A percentile compares a stretch with the other conserved stretches of the same genome.
Conservation (phyloP, 2,113 vertebrate genomes). For the Mesitornis unicolor region DNA sequence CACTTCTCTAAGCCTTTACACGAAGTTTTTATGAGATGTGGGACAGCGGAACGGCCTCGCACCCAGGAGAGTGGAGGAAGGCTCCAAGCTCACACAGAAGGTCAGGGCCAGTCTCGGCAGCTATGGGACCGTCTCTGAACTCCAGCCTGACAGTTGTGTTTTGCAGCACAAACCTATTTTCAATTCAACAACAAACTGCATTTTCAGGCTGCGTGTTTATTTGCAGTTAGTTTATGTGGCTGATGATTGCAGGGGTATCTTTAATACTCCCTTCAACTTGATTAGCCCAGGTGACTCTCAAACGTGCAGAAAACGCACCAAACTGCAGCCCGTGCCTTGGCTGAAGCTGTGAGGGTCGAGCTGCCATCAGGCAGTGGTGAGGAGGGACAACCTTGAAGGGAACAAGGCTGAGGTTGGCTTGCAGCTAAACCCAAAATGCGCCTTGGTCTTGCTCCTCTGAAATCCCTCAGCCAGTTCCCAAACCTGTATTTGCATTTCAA, state of each 20-base stretch:
- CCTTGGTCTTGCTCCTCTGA: background rate
- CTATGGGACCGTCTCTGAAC: accelerated
- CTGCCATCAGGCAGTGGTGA: too few relatives aligned
- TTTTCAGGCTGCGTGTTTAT: background rate
- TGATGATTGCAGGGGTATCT: too few relatives aligned
- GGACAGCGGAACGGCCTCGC: background rate
- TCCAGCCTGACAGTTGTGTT: background rate
- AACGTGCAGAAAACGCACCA: too few relatives aligned
- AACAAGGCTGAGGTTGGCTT: accelerated
- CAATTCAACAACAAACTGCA: accelerated
- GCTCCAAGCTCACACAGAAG: accelerated
- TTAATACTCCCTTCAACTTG: background rate
- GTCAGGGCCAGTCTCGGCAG: accelerated
- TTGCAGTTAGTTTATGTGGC: accelerated
- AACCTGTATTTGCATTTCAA: background rate
- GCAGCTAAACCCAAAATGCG: background rate
- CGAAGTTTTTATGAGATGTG: background rate
- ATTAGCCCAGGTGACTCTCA: too few relatives aligned
- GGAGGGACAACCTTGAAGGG: too few relatives aligned
- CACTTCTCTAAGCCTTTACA: background rate
- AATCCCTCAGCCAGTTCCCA: background rate
- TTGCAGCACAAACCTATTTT: background rate
- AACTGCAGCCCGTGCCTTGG: background rate
- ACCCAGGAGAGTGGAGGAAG: too few relatives aligned
- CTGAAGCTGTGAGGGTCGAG: too few relatives aligned